A percentile compares a stretch with the other conserved stretches of the same genome.
Evolutionary conservation across 2,797 vertebrate species (phyloP).

Genomic region (Silurus lanzhouensis): DNA sequence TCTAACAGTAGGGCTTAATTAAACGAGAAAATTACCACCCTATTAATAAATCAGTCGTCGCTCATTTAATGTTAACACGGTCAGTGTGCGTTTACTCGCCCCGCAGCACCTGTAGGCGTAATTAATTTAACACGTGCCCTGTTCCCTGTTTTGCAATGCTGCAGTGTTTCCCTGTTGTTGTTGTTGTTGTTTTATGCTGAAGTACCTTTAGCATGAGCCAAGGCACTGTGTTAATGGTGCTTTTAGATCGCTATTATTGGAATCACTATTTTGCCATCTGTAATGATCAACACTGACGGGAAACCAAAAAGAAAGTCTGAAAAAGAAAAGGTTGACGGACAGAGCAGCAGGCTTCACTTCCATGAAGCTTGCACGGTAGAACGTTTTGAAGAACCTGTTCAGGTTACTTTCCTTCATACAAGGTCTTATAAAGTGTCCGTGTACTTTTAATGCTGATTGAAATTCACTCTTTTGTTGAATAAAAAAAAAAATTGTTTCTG

Average conservation of each 20-base stretch:
- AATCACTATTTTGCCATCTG: background rate
- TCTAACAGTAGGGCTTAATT: slow-evolving; percentile 28
- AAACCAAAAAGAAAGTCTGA: background rate
- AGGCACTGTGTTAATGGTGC: background rate
- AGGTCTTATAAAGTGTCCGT: too few species aligned
- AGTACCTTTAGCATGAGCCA: background rate
- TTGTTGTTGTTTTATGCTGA: background rate
- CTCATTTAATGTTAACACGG: slow-evolving; percentile 1
- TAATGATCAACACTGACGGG: background rate
- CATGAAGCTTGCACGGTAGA: background rate
- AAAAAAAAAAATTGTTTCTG: too few species aligned
- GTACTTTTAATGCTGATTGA: too few species aligned
- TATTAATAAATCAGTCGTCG: slow-evolving; percentile 19
- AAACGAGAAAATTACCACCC: slow-evolving; percentile 28
- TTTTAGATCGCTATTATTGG: background rate
- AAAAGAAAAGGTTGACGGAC: background rate
- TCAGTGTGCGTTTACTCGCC: slow-evolving; percentile 7
- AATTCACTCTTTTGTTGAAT: too few species aligned
- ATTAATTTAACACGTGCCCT: slow-evolving; percentile 5
- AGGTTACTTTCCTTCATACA: too few species aligned
- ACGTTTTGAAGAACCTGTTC: too few species aligned
- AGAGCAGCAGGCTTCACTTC: background rate
- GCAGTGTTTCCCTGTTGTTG: background rate
- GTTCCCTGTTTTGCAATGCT: background rate
- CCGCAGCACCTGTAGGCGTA: background rate